Evolutionary conservation across 2,888 invertebrate genomes (phyloP).

Genomic region (Scaptodrosophila latifasciaeformis): DNA sequence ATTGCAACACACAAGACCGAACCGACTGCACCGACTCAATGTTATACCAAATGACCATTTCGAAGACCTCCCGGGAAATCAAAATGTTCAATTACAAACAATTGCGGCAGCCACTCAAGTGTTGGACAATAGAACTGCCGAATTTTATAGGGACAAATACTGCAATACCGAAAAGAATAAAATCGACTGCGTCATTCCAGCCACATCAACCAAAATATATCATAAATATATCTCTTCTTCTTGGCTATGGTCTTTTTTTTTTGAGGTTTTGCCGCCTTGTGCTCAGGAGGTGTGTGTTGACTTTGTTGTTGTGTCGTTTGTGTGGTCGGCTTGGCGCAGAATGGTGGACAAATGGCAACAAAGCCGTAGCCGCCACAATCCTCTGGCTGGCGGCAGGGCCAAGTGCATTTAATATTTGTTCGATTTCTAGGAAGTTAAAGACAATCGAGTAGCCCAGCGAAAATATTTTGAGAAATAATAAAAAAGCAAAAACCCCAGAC

Average conservation of each 20-base stretch:
- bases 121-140: constrained; percentile 23
- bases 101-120: constrained; percentile 46
- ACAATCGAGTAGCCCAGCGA: constrained; percentile 52
- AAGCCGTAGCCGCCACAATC: constrained; percentile 8
- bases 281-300: constrained; percentile 1
- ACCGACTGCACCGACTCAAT: background rate
- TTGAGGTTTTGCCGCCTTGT: constrained; percentile 59
- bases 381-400: constrained; percentile 14
- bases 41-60: no score
- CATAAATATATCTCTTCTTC: constrained; percentile 51
- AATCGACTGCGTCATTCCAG: constrained; percentile 54
- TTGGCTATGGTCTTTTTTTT: constrained; percentile 41
- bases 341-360: constrained; percentile 38
- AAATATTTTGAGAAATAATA: constrained; percentile 65
- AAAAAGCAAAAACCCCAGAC: constrained; percentile 20
- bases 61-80: constrained; percentile 59
- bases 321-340: constrained; percentile 17
- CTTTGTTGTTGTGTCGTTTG: constrained; percentile 15
- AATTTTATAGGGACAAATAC: constrained; percentile 55
- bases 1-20: constrained; percentile 34
- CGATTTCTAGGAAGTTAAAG: constrained; percentile 44
- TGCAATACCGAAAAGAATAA: constrained; percentile 36
- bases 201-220: constrained; percentile 45
- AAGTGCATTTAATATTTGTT: constrained; percentile 21
- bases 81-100: constrained; percentile 55